Base-by-base conservation (phyloP, 2,797 vertebrate genomes). In the Aotus griseimembra region DNA sequence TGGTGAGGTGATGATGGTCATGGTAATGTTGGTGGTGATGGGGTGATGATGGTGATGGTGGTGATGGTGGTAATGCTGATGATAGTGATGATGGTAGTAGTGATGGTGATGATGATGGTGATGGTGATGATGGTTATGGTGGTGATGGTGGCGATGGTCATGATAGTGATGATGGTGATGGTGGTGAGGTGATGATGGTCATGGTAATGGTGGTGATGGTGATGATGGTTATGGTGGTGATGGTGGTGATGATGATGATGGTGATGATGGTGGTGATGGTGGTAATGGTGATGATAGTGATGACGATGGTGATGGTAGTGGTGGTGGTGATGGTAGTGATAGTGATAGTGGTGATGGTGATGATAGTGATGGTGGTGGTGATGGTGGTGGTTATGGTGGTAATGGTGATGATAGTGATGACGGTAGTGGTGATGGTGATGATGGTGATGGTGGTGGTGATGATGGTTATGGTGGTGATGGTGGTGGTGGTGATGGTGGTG, bases 81-180 rank as follows among this genome's bases (percentile, higher is more conserved):
- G 52, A 1, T 20, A 2, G 0, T 57, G 55, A 1, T 57, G 8
- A 0, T 24, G 22, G 0, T 57, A n/a, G n/a, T n/a, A 22, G 0
- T 4, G 8, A 1, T 9, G 20, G 0, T 55, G 8, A 0, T 8
- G 2, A 1, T 55, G 20, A n/a, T n/a, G 55, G 0, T 4, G 8
- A 1, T 9, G 20, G 0, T 55, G 8, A 0, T 8, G 2, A 1
- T 55, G 20, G 1, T 52, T 24, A 0, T 26, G 10, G 0, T 28
- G 10, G 0, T 57, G 24, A 0, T 26, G 22, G 3, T 57, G 22
- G 0, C 10, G 3, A 0, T 57, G 22, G 0, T 50, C 0, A 7
- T 26, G 57, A 0, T 2, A 1, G 0, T 58, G 10, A 0, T 58
- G 10, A 0, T 5, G 4, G 0, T 58, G 10, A 4, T 58, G 57